phyloP scores from a whole-genome alignment of 2,113 vertebrate genomes.

The Sigmodon hispidus region DNA sequence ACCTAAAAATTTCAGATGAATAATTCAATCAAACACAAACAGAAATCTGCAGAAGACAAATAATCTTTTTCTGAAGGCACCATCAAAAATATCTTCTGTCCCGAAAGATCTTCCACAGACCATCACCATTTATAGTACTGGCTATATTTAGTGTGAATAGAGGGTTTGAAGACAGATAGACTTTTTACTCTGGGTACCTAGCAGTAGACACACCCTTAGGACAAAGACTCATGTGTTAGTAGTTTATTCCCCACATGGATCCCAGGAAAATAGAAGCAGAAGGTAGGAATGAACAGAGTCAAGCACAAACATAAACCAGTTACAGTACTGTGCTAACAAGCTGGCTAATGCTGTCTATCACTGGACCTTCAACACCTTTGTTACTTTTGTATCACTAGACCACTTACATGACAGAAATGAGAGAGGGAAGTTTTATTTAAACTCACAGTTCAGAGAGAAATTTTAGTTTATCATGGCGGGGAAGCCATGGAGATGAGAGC shows the following conservation, averaged over 20 bases:
- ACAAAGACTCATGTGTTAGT: not conserved
- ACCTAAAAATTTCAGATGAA: constrained; percentile 52
- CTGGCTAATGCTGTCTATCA: not conserved
- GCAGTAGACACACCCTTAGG: not conserved
- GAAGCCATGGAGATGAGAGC: not conserved
- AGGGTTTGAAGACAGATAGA: not conserved
- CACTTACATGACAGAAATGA: not conserved
- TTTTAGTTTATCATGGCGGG: not conserved
- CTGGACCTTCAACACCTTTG: not conserved
- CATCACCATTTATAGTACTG: not conserved
- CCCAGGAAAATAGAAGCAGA: not conserved
- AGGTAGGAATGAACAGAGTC: not conserved
- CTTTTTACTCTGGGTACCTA: not conserved
- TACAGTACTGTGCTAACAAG: not conserved
- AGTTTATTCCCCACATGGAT: not conserved
- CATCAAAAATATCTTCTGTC: constrained; percentile 31
- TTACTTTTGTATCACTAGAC: not conserved
- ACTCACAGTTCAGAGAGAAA: not conserved
- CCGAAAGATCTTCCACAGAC: not conserved
- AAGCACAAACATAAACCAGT: not conserved
- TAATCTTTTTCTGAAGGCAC: constrained; percentile 25
- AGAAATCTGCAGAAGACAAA: constrained; percentile 33
- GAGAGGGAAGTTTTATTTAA: not conserved
- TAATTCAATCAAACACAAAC: constrained; percentile 41
- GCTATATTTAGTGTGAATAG: not conserved